Evolutionary conservation across 1,140 invertebrate genomes (phyloP).

Genomic region (Gryon sp.): DNA sequence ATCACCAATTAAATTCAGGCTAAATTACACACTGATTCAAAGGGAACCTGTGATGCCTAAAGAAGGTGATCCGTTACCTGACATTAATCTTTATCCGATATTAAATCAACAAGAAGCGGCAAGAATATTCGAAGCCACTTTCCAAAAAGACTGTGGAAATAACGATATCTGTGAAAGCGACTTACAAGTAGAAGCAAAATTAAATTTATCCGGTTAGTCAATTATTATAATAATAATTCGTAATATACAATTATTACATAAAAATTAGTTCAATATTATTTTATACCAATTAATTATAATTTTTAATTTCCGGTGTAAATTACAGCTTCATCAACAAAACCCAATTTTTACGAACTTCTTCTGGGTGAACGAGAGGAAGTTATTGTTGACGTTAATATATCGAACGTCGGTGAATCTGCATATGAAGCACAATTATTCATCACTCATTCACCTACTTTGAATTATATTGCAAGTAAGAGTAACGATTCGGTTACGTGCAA

Average conservation of each 20-base stretch:
- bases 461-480: conserved; percentile 86
- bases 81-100: conserved; percentile 91
- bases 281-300: too few species aligned
- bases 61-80: conserved; percentile 82
- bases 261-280: too few species aligned
- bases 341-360: conserved; percentile 78
- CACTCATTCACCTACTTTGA: conserved; percentile 87
- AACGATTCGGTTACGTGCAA: conserved; percentile 83
- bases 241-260: too few species aligned
- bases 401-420: conserved; percentile 92
- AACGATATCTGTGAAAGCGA: conserved; percentile 95
- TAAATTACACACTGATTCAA: conserved; percentile 91
- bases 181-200: conserved; percentile 84
- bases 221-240: too few species aligned
- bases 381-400: conserved; percentile 86
- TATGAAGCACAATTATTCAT: conserved; percentile 94
- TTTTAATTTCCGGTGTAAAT: too few species aligned
- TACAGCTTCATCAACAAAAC: conserved; percentile 67
- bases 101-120: conserved; percentile 92
- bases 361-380: conserved; percentile 89
- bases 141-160: conserved; percentile 95
- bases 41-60: conserved; percentile 81
- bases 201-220: conserved; percentile 83
- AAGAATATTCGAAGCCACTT: conserved; percentile 89
- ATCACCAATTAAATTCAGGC: conserved; percentile 89